phyloP scores from a whole-genome alignment of 2,888 invertebrate genomes.

The Tridacna crocea region DNA sequence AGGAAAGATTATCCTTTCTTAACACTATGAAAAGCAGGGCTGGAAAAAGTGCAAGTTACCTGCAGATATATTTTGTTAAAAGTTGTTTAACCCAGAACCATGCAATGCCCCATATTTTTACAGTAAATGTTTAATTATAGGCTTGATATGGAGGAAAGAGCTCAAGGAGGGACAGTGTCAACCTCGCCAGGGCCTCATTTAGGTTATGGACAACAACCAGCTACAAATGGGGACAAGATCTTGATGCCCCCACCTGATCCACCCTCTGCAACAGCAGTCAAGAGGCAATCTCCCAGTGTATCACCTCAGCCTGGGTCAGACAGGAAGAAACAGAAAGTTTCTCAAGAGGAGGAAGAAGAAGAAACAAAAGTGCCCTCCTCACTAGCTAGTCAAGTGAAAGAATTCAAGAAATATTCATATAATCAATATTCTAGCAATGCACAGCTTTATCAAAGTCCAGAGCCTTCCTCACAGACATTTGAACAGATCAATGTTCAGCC shows the following conservation, averaged over 20 bases:
- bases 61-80: no score
- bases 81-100: no score
- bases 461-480: slow-evolving; percentile 1
- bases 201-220: slow-evolving; percentile 8
- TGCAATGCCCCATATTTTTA: not conserved
- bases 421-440: slow-evolving; percentile 69
- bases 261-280: slow-evolving; percentile 25
- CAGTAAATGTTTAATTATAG: not conserved
- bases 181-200: slow-evolving; percentile 20
- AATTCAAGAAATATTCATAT: slow-evolving; percentile 66
- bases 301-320: slow-evolving; percentile 39
- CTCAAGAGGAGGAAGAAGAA: slow-evolving; percentile 63
- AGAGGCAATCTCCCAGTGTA: slow-evolving; percentile 41
- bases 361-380: slow-evolving; percentile 64
- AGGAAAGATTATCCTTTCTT: no score
- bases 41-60: no score
- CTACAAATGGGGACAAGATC: slow-evolving; percentile 54
- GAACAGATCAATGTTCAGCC: slow-evolving; percentile 17
- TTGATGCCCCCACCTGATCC: slow-evolving; percentile 71
- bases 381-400: slow-evolving; percentile 60
- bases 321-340: slow-evolving; percentile 50
- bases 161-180: slow-evolving; percentile 1
- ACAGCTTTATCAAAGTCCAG: slow-evolving; percentile 61
- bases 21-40: no score
- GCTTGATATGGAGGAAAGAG: slow-evolving; percentile 17